Conservation (phyloP, 1,140 invertebrate genomes). For the Drosophila saltans region DNA sequence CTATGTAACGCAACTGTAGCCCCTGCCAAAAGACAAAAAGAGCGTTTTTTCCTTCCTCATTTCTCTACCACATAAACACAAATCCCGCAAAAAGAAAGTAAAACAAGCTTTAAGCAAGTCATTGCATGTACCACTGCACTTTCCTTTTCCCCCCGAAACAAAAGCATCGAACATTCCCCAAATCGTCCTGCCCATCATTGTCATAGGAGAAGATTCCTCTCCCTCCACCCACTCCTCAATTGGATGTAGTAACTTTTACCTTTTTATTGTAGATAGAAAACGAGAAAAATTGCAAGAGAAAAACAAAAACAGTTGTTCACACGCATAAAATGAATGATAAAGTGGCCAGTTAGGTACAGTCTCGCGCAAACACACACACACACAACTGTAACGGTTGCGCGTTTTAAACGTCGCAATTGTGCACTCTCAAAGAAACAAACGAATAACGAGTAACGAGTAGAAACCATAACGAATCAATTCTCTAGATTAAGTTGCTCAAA, state of each 20-base stretch:
- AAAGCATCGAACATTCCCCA: constrained; percentile 55
- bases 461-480: constrained; percentile 57
- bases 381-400: constrained; percentile 50
- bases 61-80: constrained; percentile 4
- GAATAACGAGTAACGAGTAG: constrained; percentile 59
- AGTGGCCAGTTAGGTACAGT: constrained; percentile 14
- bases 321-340: constrained; percentile 43
- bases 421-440: constrained; percentile 68
- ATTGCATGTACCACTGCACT: constrained; percentile 75
- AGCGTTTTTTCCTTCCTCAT: constrained; percentile 24
- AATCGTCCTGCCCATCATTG: constrained; percentile 23
- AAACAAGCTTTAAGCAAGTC: constrained; percentile 73
- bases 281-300: constrained; percentile 41
- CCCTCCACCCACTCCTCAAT: constrained; percentile 37
- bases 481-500: constrained; percentile 70
- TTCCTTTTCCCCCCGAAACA: constrained; percentile 10
- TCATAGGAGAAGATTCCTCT: background rate
- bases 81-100: background rate
- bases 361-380: constrained; percentile 47
- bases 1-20: constrained; percentile 76
- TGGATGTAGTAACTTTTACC: constrained; percentile 59
- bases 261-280: constrained; percentile 77
- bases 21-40: constrained; percentile 53
- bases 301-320: constrained; percentile 45
- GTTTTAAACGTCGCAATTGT: constrained; percentile 62